These are phyloP conservation scores for Malthinus seriepunctatus DNA, from an alignment of 2,888 invertebrate genomes.

Conservation along the genomic window DNA sequence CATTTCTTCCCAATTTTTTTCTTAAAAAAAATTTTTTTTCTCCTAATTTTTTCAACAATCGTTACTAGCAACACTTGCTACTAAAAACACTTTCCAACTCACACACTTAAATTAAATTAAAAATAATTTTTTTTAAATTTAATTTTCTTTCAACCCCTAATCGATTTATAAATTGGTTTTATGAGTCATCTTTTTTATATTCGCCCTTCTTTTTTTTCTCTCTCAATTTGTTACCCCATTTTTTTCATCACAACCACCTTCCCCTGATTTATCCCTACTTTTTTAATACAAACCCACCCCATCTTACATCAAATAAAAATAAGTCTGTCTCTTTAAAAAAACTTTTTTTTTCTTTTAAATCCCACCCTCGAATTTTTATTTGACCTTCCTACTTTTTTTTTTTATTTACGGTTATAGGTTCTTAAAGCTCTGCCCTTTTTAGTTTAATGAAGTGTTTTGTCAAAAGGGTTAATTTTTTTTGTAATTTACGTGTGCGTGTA, in stretches of 20 bases:
- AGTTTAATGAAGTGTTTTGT: constrained; percentile 10
- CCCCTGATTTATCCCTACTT: constrained; percentile 30
- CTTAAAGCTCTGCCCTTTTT: constrained; percentile 15
- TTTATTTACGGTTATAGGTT: constrained; percentile 15
- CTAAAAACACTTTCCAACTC: neutral
- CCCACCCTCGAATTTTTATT: constrained; percentile 44
- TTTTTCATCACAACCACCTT: constrained; percentile 24
- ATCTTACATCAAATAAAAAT: constrained; percentile 40
- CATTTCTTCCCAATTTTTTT: constrained; percentile 1
- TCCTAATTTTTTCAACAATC: too few species aligned
- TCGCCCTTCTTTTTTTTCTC: too few species aligned
- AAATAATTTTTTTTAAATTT: neutral
- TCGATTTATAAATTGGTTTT: neutral
- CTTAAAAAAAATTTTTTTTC: neutral
- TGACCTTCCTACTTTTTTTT: constrained; percentile 41
- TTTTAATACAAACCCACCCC: constrained; percentile 29
- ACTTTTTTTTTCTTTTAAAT: constrained; percentile 38
- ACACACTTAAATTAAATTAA: neutral
- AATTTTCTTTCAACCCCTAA: neutral
- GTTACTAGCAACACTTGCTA: neutral
- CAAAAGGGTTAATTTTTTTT: neutral
- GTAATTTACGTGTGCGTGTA: too few species aligned
- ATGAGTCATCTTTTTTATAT: neutral
- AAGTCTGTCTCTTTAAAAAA: constrained; percentile 34
- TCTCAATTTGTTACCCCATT: constrained; percentile 7